Evolutionary conservation across 2,888 invertebrate genomes (phyloP).

Genomic region (Diplolepis rosae): DNA sequence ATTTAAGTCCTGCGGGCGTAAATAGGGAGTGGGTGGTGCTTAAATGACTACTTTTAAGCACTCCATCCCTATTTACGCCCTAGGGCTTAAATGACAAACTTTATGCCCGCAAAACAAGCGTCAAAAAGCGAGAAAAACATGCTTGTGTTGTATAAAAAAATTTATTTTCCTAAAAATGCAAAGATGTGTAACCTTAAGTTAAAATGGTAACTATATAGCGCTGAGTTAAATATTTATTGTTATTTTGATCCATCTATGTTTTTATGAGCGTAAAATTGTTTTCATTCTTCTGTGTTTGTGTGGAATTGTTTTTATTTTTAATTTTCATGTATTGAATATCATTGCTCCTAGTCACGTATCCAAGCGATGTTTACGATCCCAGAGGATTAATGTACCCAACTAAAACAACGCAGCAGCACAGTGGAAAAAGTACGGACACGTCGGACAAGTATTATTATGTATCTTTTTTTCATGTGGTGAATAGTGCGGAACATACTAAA

Average conservation of each 20-base stretch:
- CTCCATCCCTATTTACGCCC: no score
- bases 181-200: no score
- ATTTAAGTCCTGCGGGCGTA: no score
- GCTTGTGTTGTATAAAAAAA: no score
- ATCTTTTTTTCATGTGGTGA: not conserved
- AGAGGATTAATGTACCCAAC: not conserved
- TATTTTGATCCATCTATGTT: not conserved
- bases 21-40: no score
- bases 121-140: no score
- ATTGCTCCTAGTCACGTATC: not conserved
- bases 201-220: no score
- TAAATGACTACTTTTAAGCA: no score
- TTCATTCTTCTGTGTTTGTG: not conserved
- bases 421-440: not conserved
- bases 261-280: not conserved
- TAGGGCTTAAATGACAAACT: no score
- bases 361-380: conserved; percentile 13
- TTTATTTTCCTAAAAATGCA: no score
- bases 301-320: not conserved
- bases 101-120: no score
- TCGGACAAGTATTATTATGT: not conserved
- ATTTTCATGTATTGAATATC: not conserved
- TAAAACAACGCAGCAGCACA: not conserved
- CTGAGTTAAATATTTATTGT: no score
- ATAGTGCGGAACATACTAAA: not conserved